phyloP scores from a whole-genome alignment of 2,113 vertebrate genomes.

The Heptranchias perlo region DNA sequence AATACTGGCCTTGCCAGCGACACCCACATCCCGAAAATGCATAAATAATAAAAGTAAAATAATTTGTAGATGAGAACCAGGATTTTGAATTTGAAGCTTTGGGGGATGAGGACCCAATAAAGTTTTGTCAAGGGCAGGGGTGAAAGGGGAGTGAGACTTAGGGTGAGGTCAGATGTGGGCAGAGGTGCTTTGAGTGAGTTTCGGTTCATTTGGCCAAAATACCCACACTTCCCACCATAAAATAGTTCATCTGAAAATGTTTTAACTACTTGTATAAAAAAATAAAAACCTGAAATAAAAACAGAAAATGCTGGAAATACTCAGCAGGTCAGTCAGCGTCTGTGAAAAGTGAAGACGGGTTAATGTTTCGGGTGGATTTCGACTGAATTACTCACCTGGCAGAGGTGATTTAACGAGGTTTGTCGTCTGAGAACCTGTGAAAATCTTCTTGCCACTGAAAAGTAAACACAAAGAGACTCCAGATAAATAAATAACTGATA shows the following conservation, averaged over 20 bases:
- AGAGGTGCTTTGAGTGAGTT: neutral
- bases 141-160: neutral
- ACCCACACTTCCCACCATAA: neutral
- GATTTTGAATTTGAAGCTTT: neutral
- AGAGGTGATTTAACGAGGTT: conserved; percentile 96
- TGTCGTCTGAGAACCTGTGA: conserved; percentile 95
- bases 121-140: neutral
- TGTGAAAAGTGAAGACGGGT: neutral
- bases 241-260: neutral
- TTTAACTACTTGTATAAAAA: neutral
- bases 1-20: neutral
- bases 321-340: neutral
- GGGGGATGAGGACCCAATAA: neutral
- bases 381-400: conserved; percentile 68
- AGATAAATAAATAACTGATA: neutral
- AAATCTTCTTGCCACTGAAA: conserved; percentile 91
- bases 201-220: neutral
- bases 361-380: neutral
- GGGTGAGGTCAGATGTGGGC: too few species aligned
- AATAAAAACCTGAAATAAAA: neutral
- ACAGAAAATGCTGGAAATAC: neutral
- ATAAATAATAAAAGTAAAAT: neutral
- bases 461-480: conserved; percentile 43
- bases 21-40: neutral
- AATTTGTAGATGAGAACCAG: neutral